Conservation (phyloP, 2,888 invertebrate species). For the Thelaira solivaga region DNA sequence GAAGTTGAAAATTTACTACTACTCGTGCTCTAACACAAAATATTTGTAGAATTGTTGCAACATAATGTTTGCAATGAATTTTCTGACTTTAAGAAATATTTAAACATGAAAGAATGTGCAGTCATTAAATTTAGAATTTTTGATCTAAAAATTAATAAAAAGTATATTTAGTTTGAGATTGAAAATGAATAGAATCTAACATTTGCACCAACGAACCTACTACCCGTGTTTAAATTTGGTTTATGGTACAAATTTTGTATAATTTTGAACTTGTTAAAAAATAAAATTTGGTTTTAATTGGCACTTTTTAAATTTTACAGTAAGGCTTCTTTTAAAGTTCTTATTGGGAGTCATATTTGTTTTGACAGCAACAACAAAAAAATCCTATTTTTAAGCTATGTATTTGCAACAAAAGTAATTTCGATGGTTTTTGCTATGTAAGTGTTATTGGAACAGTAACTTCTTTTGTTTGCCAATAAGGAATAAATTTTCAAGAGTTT, state of each 20-base stretch:
- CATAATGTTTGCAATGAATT: background rate
- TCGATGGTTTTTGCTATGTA: conserved; percentile 26
- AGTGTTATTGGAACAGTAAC: conserved; percentile 51
- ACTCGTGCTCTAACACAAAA: background rate
- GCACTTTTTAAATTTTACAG: too few relatives aligned
- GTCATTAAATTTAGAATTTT: background rate
- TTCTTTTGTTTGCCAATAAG: background rate
- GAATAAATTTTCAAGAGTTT: too few relatives aligned
- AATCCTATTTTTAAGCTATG: too few relatives aligned
- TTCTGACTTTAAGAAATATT: background rate
- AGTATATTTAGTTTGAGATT: background rate
- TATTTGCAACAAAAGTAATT: conserved; percentile 34
- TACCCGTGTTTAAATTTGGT: too few relatives aligned
- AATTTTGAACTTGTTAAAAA: too few relatives aligned
- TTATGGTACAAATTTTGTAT: too few relatives aligned
- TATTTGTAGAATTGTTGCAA: background rate
- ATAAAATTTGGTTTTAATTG: too few relatives aligned
- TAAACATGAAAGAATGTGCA: background rate
- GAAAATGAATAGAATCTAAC: too few relatives aligned
- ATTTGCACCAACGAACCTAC: too few relatives aligned
- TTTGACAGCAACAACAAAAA: too few relatives aligned
- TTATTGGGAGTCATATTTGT: too few relatives aligned
- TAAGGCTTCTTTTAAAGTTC: too few relatives aligned
- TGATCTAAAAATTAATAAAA: background rate
- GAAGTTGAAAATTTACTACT: conserved; percentile 62